A percentile compares a stretch with the other conserved stretches of the same genome.
Evolutionary conservation across 2,113 vertebrate species (phyloP).

Genomic region (Hippocampus mohnikei): DNA sequence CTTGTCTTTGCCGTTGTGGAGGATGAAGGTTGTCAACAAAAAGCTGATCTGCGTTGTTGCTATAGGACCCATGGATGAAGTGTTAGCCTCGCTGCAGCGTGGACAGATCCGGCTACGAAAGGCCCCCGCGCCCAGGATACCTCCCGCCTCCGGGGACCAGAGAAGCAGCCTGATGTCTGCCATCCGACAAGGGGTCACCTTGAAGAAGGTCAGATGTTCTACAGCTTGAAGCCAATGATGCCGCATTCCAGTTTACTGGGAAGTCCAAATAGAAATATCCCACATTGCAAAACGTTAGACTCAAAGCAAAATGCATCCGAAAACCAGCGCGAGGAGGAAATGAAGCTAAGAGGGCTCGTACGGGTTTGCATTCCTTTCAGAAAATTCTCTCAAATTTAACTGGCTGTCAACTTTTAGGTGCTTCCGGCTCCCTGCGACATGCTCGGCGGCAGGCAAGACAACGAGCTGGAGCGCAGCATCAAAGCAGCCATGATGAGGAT

Average conservation of each 20-base stretch:
- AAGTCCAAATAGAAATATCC: too few species aligned
- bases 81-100: slow-evolving; percentile 85
- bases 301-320: too few species aligned
- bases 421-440: slow-evolving; percentile 22
- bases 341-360: too few species aligned
- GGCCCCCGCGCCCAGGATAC: neutral
- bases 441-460: slow-evolving; percentile 32
- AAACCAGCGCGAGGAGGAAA: too few species aligned
- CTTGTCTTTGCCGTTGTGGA: slow-evolving; percentile 11
- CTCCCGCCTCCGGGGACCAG: slow-evolving; percentile 34
- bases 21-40: slow-evolving; percentile 5
- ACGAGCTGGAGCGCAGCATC: slow-evolving; percentile 87
- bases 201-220: slow-evolving; percentile 76
- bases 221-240: neutral
- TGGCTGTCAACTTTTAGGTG: slow-evolving; percentile 28
- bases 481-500: slow-evolving; percentile 90
- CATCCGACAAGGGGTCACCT: slow-evolving; percentile 86
- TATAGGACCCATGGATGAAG: slow-evolving; percentile 90
- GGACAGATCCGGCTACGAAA: slow-evolving; percentile 73
- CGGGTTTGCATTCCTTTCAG: too few species aligned
- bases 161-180: slow-evolving; percentile 80
- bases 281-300: too few species aligned
- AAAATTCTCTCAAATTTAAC: neutral
- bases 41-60: neutral
- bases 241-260: neutral